Evolutionary conservation across 1,140 invertebrate species (phyloP), one percentile per base, ranked within the genome.

Genomic region (Marisa cornuarietis): DNA sequence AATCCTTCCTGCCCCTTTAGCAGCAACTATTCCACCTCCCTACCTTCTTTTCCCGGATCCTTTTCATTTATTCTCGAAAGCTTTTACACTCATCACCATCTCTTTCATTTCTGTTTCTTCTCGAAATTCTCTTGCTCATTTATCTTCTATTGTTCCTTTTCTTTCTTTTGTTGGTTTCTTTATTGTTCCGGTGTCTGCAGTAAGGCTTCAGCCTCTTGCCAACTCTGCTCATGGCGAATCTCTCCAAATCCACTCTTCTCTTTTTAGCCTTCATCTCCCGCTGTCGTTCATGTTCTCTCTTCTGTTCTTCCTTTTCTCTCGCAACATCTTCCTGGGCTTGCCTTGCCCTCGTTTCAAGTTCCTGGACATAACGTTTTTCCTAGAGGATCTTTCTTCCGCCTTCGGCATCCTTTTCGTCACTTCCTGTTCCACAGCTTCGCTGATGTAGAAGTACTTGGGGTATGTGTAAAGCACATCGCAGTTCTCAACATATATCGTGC

Each of bases 391-490:
- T 61, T 68, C 66, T 3, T 77, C 65, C 8, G 68, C 31, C 16
- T 26, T 51, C 62, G 49, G 49, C 65, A 77, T 31, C 49, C 75
- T 62, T 18, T 51, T 66, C 20, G 18, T 20, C 26, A 77, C 75
- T 49, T 77, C 75, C 65, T 77, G 62, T 51, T 77, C 75, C 75
- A 77, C 1, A 18, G 49, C 63, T 11, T 77, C 42, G 20, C 75
- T 63, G 42, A 77, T 68, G 22, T 52, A 51, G 31, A 24, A 52
- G 75, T 77, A 77, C 51, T 68, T 77, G 49, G 75, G 75, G 24
- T 63, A 77, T 42, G 65, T 54, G 63, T 77, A 77, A 22, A 63
- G 75, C 18, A 11, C 24, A 6, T 61, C 74, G 26, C 62, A 10
- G 2, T 66, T 65, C 7, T n/a, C 26, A 24, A 3, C 24, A 9